phyloP scores from a whole-genome alignment of 2,888 invertebrate genomes.

The Thymelicus acteon region DNA sequence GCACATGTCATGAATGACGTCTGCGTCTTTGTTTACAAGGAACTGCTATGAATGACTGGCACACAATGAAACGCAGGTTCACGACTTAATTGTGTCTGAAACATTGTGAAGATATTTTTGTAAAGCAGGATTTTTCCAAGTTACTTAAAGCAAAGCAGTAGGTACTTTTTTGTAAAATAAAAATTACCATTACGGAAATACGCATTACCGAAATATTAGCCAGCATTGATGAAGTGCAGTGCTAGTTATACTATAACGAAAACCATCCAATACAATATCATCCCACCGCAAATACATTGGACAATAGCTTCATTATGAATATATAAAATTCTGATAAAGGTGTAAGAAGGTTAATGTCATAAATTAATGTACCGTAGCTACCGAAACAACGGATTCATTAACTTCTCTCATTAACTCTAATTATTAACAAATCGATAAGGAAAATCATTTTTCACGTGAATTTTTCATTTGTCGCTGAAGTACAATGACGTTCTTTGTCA shows the following conservation, averaged over 20 bases:
- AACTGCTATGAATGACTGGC: slow-evolving; percentile 21
- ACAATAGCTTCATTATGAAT: too few species aligned
- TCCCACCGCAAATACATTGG: too few species aligned
- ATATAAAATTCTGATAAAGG: background rate
- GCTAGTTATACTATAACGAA: too few species aligned
- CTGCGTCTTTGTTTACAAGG: slow-evolving; percentile 31
- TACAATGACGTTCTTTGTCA: too few species aligned
- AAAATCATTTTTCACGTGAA: background rate
- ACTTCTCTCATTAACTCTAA: background rate
- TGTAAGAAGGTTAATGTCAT: background rate
- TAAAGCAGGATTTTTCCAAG: slow-evolving; percentile 1
- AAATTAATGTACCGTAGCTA: background rate
- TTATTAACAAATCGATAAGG: slow-evolving; percentile 2
- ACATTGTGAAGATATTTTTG: slow-evolving; percentile 11
- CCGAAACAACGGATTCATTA: background rate
- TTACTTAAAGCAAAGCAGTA: too few species aligned
- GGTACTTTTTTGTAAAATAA: background rate
- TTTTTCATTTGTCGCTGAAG: too few species aligned
- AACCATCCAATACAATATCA: too few species aligned
- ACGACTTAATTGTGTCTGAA: slow-evolving; percentile 6
- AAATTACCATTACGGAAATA: background rate
- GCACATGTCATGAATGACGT: slow-evolving; percentile 27
- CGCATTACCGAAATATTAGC: too few species aligned
- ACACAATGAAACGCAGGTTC: slow-evolving; percentile 27
- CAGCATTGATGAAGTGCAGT: too few species aligned